Evolutionary conservation across 2,888 invertebrate genomes (phyloP).

Genomic region (Diarsia rubi): DNA sequence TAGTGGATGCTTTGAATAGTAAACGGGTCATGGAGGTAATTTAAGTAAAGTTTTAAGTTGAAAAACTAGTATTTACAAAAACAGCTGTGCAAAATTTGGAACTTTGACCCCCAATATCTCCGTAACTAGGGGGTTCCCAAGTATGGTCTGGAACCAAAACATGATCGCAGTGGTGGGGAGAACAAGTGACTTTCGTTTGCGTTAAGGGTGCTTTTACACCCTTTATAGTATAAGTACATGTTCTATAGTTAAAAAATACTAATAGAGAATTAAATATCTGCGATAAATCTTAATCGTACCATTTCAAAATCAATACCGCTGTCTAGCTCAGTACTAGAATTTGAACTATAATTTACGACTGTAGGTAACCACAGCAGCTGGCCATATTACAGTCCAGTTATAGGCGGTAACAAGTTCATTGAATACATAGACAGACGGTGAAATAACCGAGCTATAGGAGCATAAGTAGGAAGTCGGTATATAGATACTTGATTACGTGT

Average conservation of each 20-base stretch:
- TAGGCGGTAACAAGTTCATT: slow-evolving; percentile 29
- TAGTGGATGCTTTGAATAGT: too few species aligned
- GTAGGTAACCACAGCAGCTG: slow-evolving; percentile 15
- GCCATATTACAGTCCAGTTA: neutral
- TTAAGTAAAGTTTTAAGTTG: too few species aligned
- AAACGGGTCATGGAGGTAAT: too few species aligned
- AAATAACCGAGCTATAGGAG: slow-evolving; percentile 2
- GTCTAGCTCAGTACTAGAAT: neutral
- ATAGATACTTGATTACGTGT: slow-evolving; percentile 1
- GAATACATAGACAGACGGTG: neutral
- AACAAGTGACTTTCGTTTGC: too few species aligned
- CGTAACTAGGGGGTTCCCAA: too few species aligned
- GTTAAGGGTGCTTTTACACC: too few species aligned
- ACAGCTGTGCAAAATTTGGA: too few species aligned
- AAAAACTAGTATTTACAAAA: too few species aligned
- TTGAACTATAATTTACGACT: slow-evolving; percentile 27
- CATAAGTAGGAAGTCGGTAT: neutral
- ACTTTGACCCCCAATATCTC: too few species aligned
- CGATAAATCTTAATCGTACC: neutral
- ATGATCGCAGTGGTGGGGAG: too few species aligned
- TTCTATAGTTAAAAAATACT: neutral
- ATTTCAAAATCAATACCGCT: slow-evolving; percentile 1
- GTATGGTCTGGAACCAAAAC: too few species aligned
- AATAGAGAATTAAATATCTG: neutral
- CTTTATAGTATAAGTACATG: too few species aligned